Conservation (phyloP, 2,888 invertebrate species). For the Hydroisotoma schaefferi region DNA sequence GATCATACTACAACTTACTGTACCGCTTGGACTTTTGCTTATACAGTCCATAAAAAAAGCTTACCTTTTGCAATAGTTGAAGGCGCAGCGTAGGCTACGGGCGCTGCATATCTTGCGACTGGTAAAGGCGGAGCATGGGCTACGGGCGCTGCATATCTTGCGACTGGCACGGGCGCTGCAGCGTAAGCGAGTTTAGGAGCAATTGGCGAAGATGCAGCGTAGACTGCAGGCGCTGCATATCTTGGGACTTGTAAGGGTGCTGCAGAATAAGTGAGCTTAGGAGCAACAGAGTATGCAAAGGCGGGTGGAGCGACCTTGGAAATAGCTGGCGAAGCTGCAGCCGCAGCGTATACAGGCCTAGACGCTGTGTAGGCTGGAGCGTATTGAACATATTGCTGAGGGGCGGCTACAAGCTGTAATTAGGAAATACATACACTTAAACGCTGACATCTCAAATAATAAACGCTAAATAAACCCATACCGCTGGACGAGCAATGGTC, state of each 20-base stretch:
- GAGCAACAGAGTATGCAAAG: slow-evolving; percentile 7
- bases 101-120: neutral
- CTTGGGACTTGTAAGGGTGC: neutral
- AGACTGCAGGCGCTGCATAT: slow-evolving; percentile 14
- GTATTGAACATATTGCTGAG: too few relatives aligned
- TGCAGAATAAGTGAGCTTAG: neutral
- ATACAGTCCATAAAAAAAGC: too few relatives aligned
- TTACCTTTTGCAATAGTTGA: too few relatives aligned
- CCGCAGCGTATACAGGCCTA: too few relatives aligned
- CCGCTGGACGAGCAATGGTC: slow-evolving; percentile 3
- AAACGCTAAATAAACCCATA: neutral
- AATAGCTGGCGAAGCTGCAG: slow-evolving; percentile 11
- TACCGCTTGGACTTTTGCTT: too few relatives aligned
- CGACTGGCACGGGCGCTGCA: slow-evolving; percentile 5
- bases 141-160: slow-evolving; percentile 8
- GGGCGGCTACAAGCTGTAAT: too few relatives aligned
- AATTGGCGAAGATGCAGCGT: slow-evolving; percentile 8
- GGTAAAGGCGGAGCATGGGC: slow-evolving; percentile 7
- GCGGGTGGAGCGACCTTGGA: slow-evolving; percentile 5
- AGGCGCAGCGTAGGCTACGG: neutral
- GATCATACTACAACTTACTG: too few relatives aligned
- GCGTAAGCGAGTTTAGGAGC: slow-evolving; percentile 9
- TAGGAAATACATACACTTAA: too few relatives aligned
- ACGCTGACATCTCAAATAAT: too few relatives aligned
- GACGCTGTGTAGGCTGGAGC: too few relatives aligned